Evolutionary conservation across 1,140 invertebrate species (phyloP).

Genomic region (Papilio dardanus): DNA sequence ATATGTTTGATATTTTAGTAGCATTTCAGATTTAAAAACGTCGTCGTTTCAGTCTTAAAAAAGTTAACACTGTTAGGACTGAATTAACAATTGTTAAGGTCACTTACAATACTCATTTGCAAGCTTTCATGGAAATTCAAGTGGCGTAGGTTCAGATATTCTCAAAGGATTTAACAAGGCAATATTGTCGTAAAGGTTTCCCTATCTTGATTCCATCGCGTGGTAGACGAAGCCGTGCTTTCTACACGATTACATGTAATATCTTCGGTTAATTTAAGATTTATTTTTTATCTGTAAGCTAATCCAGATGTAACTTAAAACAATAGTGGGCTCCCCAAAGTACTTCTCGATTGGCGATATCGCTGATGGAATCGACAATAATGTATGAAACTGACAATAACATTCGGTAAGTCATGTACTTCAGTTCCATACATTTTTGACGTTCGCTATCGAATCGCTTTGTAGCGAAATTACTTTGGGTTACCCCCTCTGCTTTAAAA

Average conservation of each 20-base stretch:
- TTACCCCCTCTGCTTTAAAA: too few species aligned
- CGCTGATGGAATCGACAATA: too few species aligned
- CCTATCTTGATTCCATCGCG: not conserved
- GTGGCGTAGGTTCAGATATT: not conserved
- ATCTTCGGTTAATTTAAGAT: not conserved
- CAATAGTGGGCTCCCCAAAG: too few species aligned
- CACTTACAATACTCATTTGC: slow-evolving; percentile 1
- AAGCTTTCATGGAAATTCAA: not conserved
- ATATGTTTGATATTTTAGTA: too few species aligned
- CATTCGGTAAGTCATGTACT: too few species aligned
- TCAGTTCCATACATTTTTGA: too few species aligned
- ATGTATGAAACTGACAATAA: too few species aligned
- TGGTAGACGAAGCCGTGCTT: not conserved
- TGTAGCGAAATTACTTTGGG: too few species aligned
- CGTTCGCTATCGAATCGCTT: too few species aligned
- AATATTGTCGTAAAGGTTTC: not conserved
- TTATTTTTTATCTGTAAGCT: not conserved
- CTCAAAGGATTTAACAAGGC: not conserved
- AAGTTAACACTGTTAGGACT: not conserved
- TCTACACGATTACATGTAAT: not conserved
- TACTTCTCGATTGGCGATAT: too few species aligned
- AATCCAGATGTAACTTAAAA: not conserved
- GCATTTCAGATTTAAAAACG: too few species aligned
- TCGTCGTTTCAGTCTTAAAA: too few species aligned
- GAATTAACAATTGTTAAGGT: not conserved